Conservation (phyloP, 2,888 invertebrate species). For the Pediacus dermestoides region DNA sequence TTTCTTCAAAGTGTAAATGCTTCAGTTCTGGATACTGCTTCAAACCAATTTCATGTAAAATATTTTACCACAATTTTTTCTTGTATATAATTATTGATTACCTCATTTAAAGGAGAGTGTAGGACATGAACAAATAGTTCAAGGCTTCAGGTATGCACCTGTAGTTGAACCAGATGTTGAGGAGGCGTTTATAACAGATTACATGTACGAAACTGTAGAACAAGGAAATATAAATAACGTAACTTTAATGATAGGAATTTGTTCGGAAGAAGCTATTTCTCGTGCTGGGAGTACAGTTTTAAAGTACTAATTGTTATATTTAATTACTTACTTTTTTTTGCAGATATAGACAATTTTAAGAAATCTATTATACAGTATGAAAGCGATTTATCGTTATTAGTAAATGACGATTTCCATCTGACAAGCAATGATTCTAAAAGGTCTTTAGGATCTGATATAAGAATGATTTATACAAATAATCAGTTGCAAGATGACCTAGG, state of each 20-base stretch:
- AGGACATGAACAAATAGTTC: slow-evolving; percentile 11
- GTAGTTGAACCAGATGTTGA: slow-evolving; percentile 23
- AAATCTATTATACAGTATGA: not conserved
- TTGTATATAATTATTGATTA: no score
- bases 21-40: slow-evolving; percentile 16
- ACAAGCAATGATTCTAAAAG: slow-evolving; percentile 12
- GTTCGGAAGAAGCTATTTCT: slow-evolving; percentile 21
- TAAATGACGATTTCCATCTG: slow-evolving; percentile 21
- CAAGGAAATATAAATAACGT: slow-evolving; percentile 20
- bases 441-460: slow-evolving; percentile 14
- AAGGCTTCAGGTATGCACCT: slow-evolving; percentile 18
- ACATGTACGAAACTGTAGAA: slow-evolving; percentile 20
- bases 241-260: slow-evolving; percentile 24
- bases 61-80: no score
- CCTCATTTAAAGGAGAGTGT: slow-evolving; percentile 12
- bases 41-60: slow-evolving; percentile 10
- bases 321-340: not conserved
- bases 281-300: slow-evolving; percentile 13
- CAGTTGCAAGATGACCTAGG: no score
- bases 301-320: not conserved
- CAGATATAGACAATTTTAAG: not conserved
- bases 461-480: slow-evolving; percentile 12
- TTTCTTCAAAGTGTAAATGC: slow-evolving; percentile 20
- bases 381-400: slow-evolving; percentile 1
- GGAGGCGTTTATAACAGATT: slow-evolving; percentile 22